These are phyloP conservation scores for Sebastolobus altivelis DNA, from an alignment of 2,797 vertebrate species.

Conservation along the genomic window DNA sequence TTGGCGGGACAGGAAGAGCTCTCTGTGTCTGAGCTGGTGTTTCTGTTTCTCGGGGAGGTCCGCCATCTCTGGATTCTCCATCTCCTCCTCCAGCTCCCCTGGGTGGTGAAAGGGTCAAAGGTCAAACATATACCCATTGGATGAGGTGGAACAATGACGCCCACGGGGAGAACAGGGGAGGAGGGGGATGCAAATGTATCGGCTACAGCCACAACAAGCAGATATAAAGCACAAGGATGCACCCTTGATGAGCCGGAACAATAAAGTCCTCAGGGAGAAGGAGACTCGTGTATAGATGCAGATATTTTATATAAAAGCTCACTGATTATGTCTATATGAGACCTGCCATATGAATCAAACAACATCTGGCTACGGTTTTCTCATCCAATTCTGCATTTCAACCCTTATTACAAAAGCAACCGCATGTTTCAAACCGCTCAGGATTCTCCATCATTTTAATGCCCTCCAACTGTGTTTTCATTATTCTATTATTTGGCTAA, in stretches of 20 bases:
- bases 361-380: neutral
- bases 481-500: slow-evolving; percentile 5
- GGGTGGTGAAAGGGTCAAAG: slow-evolving; percentile 44
- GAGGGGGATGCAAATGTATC: slow-evolving; percentile 19
- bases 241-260: slow-evolving; percentile 60
- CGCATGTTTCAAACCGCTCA: neutral
- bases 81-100: slow-evolving; percentile 98
- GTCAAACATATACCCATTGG: slow-evolving; percentile 60
- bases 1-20: slow-evolving; percentile 96
- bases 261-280: slow-evolving; percentile 34
- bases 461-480: slow-evolving; percentile 13
- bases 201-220: slow-evolving; percentile 19
- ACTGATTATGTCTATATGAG: neutral
- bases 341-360: neutral
- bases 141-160: slow-evolving; percentile 58
- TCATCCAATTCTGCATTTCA: neutral
- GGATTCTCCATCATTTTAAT: slow-evolving; percentile 16
- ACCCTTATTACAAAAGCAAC: neutral
- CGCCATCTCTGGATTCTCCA: slow-evolving; percentile 96
- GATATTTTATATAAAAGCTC: slow-evolving; percentile 37
- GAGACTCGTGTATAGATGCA: neutral
- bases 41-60: slow-evolving; percentile 96
- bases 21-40: slow-evolving; percentile 96
- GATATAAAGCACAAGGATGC: slow-evolving; percentile 37
- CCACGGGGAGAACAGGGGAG: slow-evolving; percentile 22